Evolutionary conservation across 2,888 invertebrate species (phyloP).

Genomic region (Pandemis heparana): DNA sequence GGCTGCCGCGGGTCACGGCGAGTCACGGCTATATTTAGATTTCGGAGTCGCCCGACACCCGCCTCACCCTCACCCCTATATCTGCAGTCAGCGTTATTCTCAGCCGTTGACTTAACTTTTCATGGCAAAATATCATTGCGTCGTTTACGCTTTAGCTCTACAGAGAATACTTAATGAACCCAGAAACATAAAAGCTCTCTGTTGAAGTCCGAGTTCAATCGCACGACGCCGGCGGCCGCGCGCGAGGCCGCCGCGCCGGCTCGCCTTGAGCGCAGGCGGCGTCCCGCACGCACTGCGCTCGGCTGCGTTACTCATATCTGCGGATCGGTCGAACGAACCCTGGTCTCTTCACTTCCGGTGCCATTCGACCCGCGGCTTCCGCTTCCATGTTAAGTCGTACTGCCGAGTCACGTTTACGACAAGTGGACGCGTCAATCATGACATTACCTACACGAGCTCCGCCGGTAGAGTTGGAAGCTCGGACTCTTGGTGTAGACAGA

Average conservation of each 20-base stretch:
- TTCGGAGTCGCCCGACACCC: slow-evolving; percentile 18
- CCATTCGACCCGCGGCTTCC: slow-evolving; percentile 5
- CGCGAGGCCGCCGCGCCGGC: slow-evolving; percentile 6
- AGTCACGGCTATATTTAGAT: slow-evolving; percentile 44
- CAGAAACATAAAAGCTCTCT: slow-evolving; percentile 8
- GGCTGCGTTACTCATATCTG: background rate
- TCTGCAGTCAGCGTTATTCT: background rate
- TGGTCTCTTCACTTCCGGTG: slow-evolving; percentile 8
- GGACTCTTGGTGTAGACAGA: background rate
- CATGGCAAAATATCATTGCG: slow-evolving; percentile 2
- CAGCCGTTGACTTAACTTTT: slow-evolving; percentile 18
- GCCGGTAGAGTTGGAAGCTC: background rate
- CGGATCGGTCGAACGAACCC: background rate
- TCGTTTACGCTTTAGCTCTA: slow-evolving; percentile 17
- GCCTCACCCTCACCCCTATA: background rate
- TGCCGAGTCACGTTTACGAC: background rate
- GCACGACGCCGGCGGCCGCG: background rate
- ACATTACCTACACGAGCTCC: background rate
- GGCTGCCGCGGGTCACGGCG: background rate
- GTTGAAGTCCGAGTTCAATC: background rate
- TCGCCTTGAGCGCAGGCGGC: background rate
- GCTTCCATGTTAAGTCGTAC: slow-evolving; percentile 2
- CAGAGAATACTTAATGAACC: background rate
- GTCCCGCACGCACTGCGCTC: background rate
- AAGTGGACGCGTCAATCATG: background rate